Conservation (phyloP, 1,140 invertebrate genomes). For the Eufriesea mexicana region DNA sequence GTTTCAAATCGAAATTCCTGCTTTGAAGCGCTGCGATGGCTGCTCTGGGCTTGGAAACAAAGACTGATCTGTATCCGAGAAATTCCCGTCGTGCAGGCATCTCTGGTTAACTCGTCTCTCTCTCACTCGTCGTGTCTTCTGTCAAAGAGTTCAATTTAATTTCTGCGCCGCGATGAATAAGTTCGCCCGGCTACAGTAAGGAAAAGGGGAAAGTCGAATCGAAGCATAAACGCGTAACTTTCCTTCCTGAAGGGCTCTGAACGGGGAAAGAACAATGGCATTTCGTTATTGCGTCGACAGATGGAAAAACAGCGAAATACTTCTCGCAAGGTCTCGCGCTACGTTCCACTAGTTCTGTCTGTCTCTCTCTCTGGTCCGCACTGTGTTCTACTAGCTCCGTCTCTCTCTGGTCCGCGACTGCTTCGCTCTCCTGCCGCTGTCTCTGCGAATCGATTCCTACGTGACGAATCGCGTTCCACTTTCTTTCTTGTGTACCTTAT, state of each 20-base stretch:
- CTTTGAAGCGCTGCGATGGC: constrained; percentile 2
- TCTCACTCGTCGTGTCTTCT: constrained; percentile 53
- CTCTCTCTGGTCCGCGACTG: background rate
- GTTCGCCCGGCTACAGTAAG: constrained; percentile 19
- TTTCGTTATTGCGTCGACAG: constrained; percentile 76
- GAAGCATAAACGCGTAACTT: constrained; percentile 80
- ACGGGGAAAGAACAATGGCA: constrained; percentile 72
- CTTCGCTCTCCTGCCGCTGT: constrained; percentile 1
- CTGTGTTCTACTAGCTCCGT: constrained; percentile 49
- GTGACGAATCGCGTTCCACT: constrained; percentile 47
- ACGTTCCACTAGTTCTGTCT: constrained; percentile 51
- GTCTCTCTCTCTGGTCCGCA: no score
- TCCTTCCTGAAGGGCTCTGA: constrained; percentile 40
- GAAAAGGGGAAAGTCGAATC: constrained; percentile 68
- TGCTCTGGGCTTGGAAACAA: background rate
- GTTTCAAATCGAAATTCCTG: background rate
- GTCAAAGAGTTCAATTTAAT: constrained; percentile 81
- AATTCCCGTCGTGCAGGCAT: constrained; percentile 39
- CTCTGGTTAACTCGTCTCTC: background rate
- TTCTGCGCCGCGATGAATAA: constrained; percentile 69
- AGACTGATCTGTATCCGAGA: constrained; percentile 19
- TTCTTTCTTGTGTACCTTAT: constrained; percentile 9
- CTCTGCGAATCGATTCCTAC: constrained; percentile 24
- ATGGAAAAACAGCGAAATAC: constrained; percentile 63
- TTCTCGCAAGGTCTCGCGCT: constrained; percentile 48